phyloP scores from a whole-genome alignment of 2,113 vertebrate genomes.

The Indicator maculatus region DNA sequence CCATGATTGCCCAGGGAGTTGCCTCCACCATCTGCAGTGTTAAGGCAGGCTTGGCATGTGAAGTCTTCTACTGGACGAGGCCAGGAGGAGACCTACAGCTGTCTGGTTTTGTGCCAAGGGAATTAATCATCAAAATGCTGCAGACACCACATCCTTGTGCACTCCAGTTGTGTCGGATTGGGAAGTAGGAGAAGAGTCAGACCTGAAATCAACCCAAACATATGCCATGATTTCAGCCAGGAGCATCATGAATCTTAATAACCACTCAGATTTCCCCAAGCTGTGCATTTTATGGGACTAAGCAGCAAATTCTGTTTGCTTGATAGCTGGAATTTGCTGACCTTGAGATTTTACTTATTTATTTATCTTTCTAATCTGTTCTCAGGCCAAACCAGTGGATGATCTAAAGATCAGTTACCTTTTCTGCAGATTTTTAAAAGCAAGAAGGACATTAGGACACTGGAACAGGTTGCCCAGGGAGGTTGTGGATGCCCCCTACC shows the following conservation, averaged over 20 bases:
- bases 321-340: neutral
- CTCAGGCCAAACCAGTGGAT: neutral
- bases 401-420: neutral
- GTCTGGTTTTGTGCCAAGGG: neutral
- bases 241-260: neutral
- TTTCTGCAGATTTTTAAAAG: neutral
- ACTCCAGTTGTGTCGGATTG: neutral
- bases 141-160: neutral
- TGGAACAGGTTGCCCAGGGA: too few species aligned
- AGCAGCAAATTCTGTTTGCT: neutral
- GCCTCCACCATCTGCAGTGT: neutral
- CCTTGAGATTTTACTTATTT: neutral
- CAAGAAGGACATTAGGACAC: too few species aligned
- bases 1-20: neutral
- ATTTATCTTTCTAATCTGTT: neutral
- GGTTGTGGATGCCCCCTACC: too few species aligned
- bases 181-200: neutral
- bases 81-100: neutral
- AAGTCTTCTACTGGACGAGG: neutral
- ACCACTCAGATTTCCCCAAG: too few species aligned
- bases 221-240: neutral
- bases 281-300: neutral
- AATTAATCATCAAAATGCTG: neutral
- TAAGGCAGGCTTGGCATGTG: neutral
- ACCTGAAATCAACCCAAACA: neutral